Conservation (phyloP, 2,113 vertebrate species). For the Ornithorhynchus anatinus region DNA sequence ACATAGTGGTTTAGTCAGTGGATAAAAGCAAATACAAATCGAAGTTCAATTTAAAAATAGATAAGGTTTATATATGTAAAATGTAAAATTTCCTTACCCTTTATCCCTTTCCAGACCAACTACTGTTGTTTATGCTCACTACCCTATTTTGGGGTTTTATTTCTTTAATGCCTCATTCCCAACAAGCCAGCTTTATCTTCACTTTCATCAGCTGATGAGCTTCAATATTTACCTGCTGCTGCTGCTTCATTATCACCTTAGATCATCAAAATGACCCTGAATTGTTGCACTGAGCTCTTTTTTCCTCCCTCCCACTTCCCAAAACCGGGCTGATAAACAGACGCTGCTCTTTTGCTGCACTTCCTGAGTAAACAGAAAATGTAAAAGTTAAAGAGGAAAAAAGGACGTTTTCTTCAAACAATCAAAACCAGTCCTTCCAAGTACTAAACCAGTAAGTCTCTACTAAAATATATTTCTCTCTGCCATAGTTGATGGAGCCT, state of each 20-base stretch:
- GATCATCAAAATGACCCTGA: not conserved
- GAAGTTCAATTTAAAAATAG: not conserved
- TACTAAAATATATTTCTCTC: conserved; percentile 18
- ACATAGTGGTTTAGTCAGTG: not conserved
- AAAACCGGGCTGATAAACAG: not conserved
- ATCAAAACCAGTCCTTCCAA: not conserved
- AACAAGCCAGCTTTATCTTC: not conserved
- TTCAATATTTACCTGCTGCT: not conserved
- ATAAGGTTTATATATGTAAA: no score
- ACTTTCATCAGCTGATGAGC: not conserved
- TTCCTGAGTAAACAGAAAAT: not conserved
- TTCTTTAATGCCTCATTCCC: not conserved
- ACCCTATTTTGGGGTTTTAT: no score
- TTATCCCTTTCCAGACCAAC: not conserved
- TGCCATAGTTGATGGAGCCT: conserved; percentile 12
- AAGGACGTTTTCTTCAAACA: conserved; percentile 12
- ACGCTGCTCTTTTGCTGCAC: not conserved
- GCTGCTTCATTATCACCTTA: not conserved
- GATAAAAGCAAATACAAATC: not conserved
- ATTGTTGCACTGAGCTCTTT: not conserved
- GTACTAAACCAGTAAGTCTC: not conserved
- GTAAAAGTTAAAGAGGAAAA: no score
- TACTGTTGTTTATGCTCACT: no score
- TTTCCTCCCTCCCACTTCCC: no score
- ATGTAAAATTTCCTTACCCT: not conserved